Conservation (phyloP, 2,113 vertebrate genomes). For the Channa maculata region DNA sequence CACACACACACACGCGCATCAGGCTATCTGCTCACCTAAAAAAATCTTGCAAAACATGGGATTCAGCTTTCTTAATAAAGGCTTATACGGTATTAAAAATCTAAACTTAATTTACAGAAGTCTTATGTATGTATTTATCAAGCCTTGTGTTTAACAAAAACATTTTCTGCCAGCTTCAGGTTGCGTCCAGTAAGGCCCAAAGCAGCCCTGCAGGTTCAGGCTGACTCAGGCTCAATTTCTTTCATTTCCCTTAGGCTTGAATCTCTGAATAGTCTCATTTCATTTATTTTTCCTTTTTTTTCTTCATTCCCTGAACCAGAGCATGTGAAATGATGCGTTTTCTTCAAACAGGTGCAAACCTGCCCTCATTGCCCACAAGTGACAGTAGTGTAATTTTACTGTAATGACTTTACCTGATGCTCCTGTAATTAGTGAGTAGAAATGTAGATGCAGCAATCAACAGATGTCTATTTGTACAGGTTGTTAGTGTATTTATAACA, state of each 20-base stretch:
- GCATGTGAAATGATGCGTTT: constrained; percentile 47
- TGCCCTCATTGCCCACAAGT: constrained; percentile 34
- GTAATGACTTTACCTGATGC: constrained; percentile 56
- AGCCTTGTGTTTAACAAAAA: constrained; percentile 1
- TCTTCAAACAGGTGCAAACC: constrained; percentile 34
- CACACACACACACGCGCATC: constrained; percentile 3
- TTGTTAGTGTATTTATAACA: constrained; percentile 42
- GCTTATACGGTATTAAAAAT: not conserved
- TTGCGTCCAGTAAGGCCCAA: constrained; percentile 14
- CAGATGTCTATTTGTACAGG: constrained; percentile 46
- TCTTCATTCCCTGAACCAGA: constrained; percentile 32
- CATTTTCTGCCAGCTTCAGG: not conserved
- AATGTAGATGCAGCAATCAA: constrained; percentile 27
- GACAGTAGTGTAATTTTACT: constrained; percentile 63
- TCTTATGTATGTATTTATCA: not conserved
- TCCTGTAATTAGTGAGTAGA: constrained; percentile 60
- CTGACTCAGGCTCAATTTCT: constrained; percentile 39
- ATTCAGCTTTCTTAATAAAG: not conserved
- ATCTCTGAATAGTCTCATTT: constrained; percentile 42
- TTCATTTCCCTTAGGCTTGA: constrained; percentile 41
- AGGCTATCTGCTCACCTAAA: not conserved
- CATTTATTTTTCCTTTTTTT: constrained; percentile 30
- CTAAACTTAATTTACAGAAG: too few relatives aligned
- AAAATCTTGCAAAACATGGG: not conserved
- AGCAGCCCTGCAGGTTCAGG: constrained; percentile 19